A percentile compares a stretch with the other conserved stretches of the same genome.
These are phyloP conservation scores for Pinna nobilis DNA, from an alignment of 1,140 invertebrate species.

Conservation along the genomic window DNA sequence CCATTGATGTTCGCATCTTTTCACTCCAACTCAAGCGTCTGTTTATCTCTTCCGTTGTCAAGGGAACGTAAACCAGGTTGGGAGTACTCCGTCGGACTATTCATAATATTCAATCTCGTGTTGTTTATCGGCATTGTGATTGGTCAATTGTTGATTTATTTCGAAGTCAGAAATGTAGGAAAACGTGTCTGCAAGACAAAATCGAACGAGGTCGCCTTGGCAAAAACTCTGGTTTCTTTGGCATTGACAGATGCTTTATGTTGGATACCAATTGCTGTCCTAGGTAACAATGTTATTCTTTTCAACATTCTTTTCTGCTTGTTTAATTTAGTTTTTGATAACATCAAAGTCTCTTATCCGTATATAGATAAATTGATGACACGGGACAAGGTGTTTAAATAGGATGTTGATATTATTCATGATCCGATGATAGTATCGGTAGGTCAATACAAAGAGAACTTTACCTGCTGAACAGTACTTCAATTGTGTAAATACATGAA, in stretches of 20 bases:
- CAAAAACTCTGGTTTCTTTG: constrained; percentile 68
- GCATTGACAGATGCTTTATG: constrained; percentile 71
- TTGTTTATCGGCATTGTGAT: constrained; percentile 73
- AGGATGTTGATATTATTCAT: too few relatives aligned
- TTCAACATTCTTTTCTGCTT: too few relatives aligned
- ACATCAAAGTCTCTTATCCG: too few relatives aligned
- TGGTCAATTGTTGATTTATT: constrained; percentile 79
- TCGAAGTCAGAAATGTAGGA: constrained; percentile 79
- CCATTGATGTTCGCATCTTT: too few relatives aligned
- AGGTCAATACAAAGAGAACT: too few relatives aligned
- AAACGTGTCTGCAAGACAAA: constrained; percentile 79
- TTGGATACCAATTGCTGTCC: constrained; percentile 69
- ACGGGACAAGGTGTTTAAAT: too few relatives aligned
- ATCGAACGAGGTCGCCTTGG: constrained; percentile 8
- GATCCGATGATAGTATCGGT: too few relatives aligned
- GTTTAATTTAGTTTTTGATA: too few relatives aligned
- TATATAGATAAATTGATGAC: too few relatives aligned
- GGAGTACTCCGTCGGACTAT: constrained; percentile 73
- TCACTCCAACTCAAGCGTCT: constrained; percentile 72
- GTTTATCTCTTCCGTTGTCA: constrained; percentile 72
- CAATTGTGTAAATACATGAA: too few relatives aligned
- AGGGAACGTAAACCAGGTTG: constrained; percentile 70
- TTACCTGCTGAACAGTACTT: too few relatives aligned
- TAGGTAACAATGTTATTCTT: constrained; percentile 44
- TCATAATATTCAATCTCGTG: constrained; percentile 71